These are phyloP conservation scores for Epizoanthus illoricatus DNA, from an alignment of 92 coral and sea anemone genomes.

Conservation along the genomic window DNA sequence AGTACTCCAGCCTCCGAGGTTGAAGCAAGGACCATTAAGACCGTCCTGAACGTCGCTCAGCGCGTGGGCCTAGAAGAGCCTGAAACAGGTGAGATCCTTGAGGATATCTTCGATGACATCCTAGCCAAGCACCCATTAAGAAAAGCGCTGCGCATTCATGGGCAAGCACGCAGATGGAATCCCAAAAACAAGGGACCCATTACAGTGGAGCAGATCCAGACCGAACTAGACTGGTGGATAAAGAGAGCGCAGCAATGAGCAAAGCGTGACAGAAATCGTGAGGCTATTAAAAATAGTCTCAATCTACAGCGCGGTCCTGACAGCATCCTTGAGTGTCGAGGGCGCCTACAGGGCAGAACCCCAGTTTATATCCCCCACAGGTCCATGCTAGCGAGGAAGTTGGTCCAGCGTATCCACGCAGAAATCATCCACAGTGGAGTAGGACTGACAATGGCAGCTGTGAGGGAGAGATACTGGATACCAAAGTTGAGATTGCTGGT, in stretches of 20 bases:
- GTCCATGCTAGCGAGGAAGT: not conserved
- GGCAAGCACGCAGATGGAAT: not conserved
- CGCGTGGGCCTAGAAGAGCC: constrained; percentile 3
- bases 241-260: not conserved
- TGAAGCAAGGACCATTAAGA: constrained; percentile 36
- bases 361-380: not conserved
- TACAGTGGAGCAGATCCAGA: not conserved
- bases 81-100: not conserved
- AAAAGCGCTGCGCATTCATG: not conserved
- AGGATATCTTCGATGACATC: not conserved
- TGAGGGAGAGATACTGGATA: not conserved
- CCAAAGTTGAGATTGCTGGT: not conserved
- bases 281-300: not conserved
- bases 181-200: not conserved
- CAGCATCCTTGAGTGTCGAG: not conserved
- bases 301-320: not conserved
- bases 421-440: not conserved
- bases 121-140: not conserved
- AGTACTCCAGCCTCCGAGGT: constrained; percentile 25
- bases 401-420: constrained; percentile 3
- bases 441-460: not conserved
- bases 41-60: constrained; percentile 32
- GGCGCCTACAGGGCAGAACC: not conserved
- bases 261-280: not conserved
- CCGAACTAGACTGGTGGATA: not conserved